Base-by-base conservation (phyloP, 1,140 invertebrate genomes). In the Parapsyche elsis region DNA sequence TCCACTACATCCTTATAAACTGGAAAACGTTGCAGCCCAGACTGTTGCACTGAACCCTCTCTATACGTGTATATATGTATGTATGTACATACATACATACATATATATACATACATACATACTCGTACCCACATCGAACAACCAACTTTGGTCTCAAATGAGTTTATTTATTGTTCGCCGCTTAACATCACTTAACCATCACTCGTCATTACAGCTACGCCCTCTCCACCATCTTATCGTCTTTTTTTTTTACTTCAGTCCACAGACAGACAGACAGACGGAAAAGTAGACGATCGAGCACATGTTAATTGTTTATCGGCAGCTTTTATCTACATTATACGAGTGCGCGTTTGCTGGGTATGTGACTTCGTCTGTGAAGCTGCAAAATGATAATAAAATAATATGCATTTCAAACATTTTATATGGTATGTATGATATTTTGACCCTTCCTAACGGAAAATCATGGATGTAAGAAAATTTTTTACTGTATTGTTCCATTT, bases 1-100 rank as follows among this genome's bases (percentile, higher is more conserved):
- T 71, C 57, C 61, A 71, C 61, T 64, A 71, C 64, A 75, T 79
- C 67, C 78, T 71, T 71, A 45, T 71, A 71, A 71, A 71, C 70
- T 71, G 70, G 70, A 71, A 71, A 71, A 71, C 26, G 26, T 38
- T 71, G 70, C 24, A 38, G 70, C 23, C 38, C 70, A 53, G 49
- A 12, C 49, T 53, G 2, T 16, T 12, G 49, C 16, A 53, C 49
- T 12, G 12, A 46, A 46, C 12, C 45, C 45, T 46, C 45, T 46
- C 45, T 46, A 5, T 46, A 7, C 45, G 5, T 12, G 45, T 12
- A 46, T 46, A 5, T 7, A 5, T 46, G 12, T 46, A 46, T 46
- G 45, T 7, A 46, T n/a, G n/a, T n/a, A 46, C 12, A 46, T 46
- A 46, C 12, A 46, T 46, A 46, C 12, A 46, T 46, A 46, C 12